Evolutionary conservation across 2,888 invertebrate species (phyloP), one percentile per base, ranked within the genome.

Genomic region (Siphlonurus alternatus): DNA sequence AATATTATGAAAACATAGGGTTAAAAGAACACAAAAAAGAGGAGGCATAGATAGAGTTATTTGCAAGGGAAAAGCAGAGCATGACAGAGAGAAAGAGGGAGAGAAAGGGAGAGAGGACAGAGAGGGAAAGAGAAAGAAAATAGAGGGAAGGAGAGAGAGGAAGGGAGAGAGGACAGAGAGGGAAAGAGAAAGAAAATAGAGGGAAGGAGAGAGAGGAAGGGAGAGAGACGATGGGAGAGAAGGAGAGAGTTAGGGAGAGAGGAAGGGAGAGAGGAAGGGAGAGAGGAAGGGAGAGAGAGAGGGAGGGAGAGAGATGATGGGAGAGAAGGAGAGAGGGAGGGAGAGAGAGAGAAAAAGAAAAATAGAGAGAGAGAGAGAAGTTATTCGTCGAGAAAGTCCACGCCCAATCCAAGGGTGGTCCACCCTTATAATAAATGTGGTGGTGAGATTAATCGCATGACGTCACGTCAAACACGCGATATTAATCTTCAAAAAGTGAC

Each of bases 81-180:
- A 7, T 10, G 25, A 22, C n/a, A 53, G 51, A 22, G 18, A 25
- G 18, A 62, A 53, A 53, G 20, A 20, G 53, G 38, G 22, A 63
- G 56, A 23, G 51, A 22, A 15, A 23, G 53, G 22, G 53, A 62
- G 23, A 54, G 53, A 53, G 53, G 24, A 23, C 51, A 64, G 25
- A 63, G 59, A 15, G 20, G 20, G 25, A 23, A 15, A 23, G 25
- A 25, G 59, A 61, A 65, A 19, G 56, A 63, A 53, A 64, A 23
- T 23, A 15, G 59, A 19, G 1, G 20, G n/a, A n/a, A n/a, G 19
- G 20, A 22, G 56, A 18, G 22, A 25, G 54, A 63, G 10, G 53
- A 61, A 54, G 5, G 24, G 23, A 22, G 20, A 62, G 38, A n/a
- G 15, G 54, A 61, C 10, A 63, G 53, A 63, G 59, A n/a, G 20